phyloP scores from a whole-genome alignment of 2,113 vertebrate species.

The Sceloporus undulatus region DNA sequence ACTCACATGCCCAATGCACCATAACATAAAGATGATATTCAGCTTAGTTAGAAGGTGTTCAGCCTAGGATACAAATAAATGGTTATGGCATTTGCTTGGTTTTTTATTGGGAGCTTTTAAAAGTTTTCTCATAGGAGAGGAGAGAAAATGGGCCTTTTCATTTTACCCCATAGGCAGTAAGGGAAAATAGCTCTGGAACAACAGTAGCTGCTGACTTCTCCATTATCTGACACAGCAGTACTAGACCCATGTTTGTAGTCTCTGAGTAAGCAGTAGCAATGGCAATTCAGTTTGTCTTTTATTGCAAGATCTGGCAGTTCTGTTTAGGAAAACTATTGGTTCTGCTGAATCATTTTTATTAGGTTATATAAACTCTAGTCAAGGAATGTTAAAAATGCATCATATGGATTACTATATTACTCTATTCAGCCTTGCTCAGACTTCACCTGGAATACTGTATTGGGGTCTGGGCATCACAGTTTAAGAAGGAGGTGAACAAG shows the following conservation, averaged over 20 bases:
- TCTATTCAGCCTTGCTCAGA: background rate
- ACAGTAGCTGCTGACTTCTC: background rate
- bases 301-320: background rate
- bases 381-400: background rate
- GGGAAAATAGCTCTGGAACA: background rate
- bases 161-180: background rate
- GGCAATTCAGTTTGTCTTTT: background rate
- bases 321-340: background rate
- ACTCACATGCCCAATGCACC: background rate
- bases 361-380: background rate
- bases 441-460: no score
- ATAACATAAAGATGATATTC: background rate
- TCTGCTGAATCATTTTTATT: slow-evolving; percentile 3
- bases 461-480: no score
- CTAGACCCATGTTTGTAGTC: background rate
- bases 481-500: no score
- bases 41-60: background rate
- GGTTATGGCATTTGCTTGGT: no score
- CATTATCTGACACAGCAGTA: background rate
- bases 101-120: background rate
- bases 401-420: background rate
- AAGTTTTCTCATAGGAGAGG: background rate
- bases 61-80: background rate
- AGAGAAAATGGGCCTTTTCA: background rate
- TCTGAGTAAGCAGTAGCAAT: background rate